Conservation (phyloP, 2,888 invertebrate species). For the Sericinus montela region DNA sequence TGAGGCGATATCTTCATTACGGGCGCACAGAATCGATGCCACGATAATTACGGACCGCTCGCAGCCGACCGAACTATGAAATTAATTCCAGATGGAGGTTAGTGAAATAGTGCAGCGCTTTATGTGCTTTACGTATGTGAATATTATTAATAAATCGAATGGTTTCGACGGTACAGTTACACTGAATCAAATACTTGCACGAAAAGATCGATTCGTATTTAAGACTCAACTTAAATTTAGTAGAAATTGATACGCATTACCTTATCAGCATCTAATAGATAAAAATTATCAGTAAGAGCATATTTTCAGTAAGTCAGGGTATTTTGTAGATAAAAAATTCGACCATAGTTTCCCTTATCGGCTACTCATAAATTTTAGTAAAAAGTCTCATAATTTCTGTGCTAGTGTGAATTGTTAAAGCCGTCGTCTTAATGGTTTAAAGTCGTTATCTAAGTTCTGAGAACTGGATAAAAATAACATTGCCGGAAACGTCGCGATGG, state of each 20-base stretch:
- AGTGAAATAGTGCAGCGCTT: slow-evolving; percentile 47
- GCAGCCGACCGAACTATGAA: slow-evolving; percentile 41
- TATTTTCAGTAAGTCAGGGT: slow-evolving; percentile 9
- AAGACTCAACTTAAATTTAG: not conserved
- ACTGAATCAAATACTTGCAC: slow-evolving; percentile 22
- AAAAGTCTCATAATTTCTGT: slow-evolving; percentile 32
- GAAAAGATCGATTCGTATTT: slow-evolving; percentile 10
- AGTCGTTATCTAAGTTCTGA: slow-evolving; percentile 48
- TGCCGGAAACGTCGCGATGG: slow-evolving; percentile 35
- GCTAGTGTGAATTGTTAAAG: slow-evolving; percentile 45
- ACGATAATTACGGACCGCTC: slow-evolving; percentile 53
- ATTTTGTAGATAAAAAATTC: slow-evolving; percentile 9
- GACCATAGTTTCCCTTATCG: slow-evolving; percentile 17
- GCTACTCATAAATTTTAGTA: slow-evolving; percentile 32
- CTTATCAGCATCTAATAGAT: slow-evolving; percentile 4
- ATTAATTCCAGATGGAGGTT: slow-evolving; percentile 49
- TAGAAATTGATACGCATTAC: not conserved
- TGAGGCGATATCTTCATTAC: slow-evolving; percentile 65
- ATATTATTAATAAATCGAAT: slow-evolving; percentile 43
- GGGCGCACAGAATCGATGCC: slow-evolving; percentile 51
- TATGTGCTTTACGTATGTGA: slow-evolving; percentile 30
- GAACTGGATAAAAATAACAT: slow-evolving; percentile 46
- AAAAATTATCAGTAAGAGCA: slow-evolving; percentile 11
- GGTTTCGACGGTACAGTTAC: slow-evolving; percentile 29
- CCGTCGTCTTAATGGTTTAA: slow-evolving; percentile 35